phyloP scores from a whole-genome alignment of 1,140 invertebrate genomes.

The Ooceraea biroi region DNA sequence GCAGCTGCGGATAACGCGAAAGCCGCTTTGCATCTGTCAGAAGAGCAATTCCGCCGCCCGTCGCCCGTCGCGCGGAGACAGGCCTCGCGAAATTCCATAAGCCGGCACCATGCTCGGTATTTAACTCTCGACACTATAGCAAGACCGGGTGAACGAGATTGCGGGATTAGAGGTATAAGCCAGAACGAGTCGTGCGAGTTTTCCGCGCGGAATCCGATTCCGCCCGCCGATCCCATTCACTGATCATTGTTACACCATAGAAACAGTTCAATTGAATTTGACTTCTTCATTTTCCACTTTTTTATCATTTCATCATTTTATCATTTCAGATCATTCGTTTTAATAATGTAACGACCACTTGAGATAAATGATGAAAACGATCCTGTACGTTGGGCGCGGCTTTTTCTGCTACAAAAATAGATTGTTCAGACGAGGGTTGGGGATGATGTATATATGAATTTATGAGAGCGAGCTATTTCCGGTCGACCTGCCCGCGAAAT shows the following conservation, averaged over 20 bases:
- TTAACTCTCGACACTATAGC: constrained; percentile 61
- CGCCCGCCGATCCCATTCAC: neutral
- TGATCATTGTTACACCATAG: neutral
- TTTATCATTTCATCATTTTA: neutral
- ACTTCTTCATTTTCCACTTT: neutral
- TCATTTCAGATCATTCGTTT: neutral
- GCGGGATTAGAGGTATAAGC: constrained; percentile 28
- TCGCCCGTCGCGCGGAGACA: neutral
- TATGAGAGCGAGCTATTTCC: neutral
- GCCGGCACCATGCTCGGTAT: constrained; percentile 61
- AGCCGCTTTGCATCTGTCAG: constrained; percentile 67
- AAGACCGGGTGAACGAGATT: constrained; percentile 46
- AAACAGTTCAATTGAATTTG: constrained; percentile 11
- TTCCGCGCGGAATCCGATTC: neutral
- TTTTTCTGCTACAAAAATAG: neutral
- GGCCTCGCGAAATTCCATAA: constrained; percentile 49
- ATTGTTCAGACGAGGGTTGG: neutral
- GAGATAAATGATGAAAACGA: neutral
- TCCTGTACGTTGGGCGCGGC: no score
- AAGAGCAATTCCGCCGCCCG: constrained; percentile 64
- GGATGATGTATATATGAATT: constrained; percentile 21
- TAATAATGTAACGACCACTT: neutral
- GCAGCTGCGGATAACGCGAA: constrained; percentile 63
- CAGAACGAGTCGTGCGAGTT: neutral
- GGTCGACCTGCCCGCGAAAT: neutral